A percentile compares a stretch with the other conserved stretches of the same genome.
phyloP scores from a whole-genome alignment of 2,888 invertebrate species.

The Cryptophagus acutangulus region DNA sequence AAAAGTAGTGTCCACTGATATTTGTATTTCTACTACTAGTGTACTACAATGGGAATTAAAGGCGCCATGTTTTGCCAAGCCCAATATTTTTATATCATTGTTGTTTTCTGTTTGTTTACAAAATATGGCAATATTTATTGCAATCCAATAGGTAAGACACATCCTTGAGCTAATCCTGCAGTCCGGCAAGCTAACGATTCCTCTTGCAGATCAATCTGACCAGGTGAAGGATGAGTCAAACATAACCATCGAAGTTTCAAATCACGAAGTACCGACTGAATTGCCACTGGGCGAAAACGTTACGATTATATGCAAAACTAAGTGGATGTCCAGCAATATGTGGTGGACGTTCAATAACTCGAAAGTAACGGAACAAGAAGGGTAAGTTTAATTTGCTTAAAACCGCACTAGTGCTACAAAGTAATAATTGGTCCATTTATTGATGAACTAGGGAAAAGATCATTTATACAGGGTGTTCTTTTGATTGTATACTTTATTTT shows the following conservation, averaged over 20 bases:
- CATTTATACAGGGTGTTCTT: no score
- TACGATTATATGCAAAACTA: slow-evolving; percentile 54
- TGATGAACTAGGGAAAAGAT: no score
- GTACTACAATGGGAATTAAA: slow-evolving; percentile 28
- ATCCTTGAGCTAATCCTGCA: slow-evolving; percentile 4
- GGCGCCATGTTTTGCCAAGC: slow-evolving; percentile 49
- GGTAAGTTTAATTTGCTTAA: no score
- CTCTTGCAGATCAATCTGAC: slow-evolving; percentile 31
- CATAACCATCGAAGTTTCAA: slow-evolving; percentile 43
- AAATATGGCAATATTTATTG: slow-evolving; percentile 32
- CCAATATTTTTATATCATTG: slow-evolving; percentile 41
- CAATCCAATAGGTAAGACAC: slow-evolving; percentile 41
- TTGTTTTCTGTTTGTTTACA: slow-evolving; percentile 37
- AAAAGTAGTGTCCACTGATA: slow-evolving; percentile 29
- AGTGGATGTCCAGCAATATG: slow-evolving; percentile 49
- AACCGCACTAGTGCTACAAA: no score
- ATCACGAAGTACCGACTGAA: slow-evolving; percentile 36
- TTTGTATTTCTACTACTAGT: slow-evolving; percentile 25
- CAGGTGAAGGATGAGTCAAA: slow-evolving; percentile 40
- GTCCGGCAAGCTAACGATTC: no score
- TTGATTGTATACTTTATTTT: no score
- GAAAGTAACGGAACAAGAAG: slow-evolving; percentile 52
- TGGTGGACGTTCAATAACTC: slow-evolving; percentile 57
- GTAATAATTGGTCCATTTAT: no score
- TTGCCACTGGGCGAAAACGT: slow-evolving; percentile 49